phyloP scores from a whole-genome alignment of 2,113 vertebrate genomes.

The Cisticola juncidis region DNA sequence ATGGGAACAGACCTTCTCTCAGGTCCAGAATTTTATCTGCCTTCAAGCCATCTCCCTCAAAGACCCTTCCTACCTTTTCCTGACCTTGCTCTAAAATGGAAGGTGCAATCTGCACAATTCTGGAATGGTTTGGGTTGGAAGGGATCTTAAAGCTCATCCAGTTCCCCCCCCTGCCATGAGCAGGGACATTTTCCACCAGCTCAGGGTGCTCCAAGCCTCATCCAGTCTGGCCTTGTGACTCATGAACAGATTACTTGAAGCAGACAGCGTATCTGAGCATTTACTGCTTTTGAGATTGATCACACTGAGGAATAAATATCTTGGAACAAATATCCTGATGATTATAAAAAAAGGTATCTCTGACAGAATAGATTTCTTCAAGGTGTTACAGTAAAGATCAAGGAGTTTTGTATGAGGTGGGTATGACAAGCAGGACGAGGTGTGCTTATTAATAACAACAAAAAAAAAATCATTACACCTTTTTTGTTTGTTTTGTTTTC shows the following conservation, averaged over 20 bases:
- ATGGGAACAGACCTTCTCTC: not conserved
- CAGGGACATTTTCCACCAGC: not conserved
- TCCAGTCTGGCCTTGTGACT: not conserved
- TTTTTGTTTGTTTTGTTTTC: not conserved
- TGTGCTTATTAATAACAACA: not conserved
- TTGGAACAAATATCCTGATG: not conserved
- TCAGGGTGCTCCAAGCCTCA: not conserved
- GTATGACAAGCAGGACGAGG: not conserved
- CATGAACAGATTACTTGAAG: not conserved
- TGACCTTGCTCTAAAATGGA: not conserved
- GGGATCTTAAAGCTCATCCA: not conserved
- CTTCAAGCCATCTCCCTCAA: not conserved
- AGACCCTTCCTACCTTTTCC: not conserved
- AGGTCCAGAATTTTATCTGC: accelerated
- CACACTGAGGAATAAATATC: not conserved
- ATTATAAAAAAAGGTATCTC: not conserved
- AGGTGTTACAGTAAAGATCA: not conserved
- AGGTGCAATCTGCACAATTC: not conserved
- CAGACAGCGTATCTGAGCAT: not conserved
- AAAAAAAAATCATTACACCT: not conserved
- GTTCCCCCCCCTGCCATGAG: not conserved
- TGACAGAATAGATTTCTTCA: not conserved
- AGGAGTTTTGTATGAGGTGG: not conserved
- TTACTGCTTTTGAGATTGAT: not conserved
- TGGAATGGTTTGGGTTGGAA: not conserved